Base-by-base conservation (phyloP, 2,113 vertebrate genomes). In the Pedionomus torquatus region DNA sequence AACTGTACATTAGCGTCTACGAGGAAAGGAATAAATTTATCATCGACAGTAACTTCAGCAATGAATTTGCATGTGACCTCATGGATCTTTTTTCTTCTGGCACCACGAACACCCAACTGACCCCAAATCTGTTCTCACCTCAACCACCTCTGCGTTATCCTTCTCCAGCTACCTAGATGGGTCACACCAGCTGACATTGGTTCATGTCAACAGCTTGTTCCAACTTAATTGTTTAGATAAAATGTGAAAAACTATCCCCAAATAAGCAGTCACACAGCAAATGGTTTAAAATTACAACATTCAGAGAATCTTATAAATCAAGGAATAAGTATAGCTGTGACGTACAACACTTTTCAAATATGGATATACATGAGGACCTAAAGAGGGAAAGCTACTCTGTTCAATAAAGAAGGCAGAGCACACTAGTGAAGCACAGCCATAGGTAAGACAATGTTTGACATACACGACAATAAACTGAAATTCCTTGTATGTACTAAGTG, bases 381-480 rank as follows among this genome's bases (percentile, higher is more conserved):
- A 44, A 74, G 13, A 70, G 18, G 37, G 12, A 2, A 11, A 80
- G 28, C 52, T 69, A 48, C 30, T 18, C 1, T 3, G 11, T 69
- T 20, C 13, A 66, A 35, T 25, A 71, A 41, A 63, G 54, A 48
- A 43, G 63, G 54, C 54, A 87, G 61, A 85, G 54, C 24, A 84
- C 17, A 18, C 10, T 15, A 33, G 66, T 39, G 48, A 70, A 87
- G 41, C 63, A 92, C 20, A 85, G 70, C 49, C 71, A 35, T 3
- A 72, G 18, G 44, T 49, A 26, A 93, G 51, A 83, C 24, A 44
- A 19, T 26, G 35, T 41, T 60, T 7, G 19, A 46, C 8, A 35
- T 4, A 54, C 0, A 0, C 8, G 60, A 70, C 0, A 0, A 89
- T n/a, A 31, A 83, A 70, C 14, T 54, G 41, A 88, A 90, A 70